Evolutionary conservation across 2,888 invertebrate species (phyloP), one percentile per base, ranked within the genome.

Genomic region (Deladenus siricidicola): DNA sequence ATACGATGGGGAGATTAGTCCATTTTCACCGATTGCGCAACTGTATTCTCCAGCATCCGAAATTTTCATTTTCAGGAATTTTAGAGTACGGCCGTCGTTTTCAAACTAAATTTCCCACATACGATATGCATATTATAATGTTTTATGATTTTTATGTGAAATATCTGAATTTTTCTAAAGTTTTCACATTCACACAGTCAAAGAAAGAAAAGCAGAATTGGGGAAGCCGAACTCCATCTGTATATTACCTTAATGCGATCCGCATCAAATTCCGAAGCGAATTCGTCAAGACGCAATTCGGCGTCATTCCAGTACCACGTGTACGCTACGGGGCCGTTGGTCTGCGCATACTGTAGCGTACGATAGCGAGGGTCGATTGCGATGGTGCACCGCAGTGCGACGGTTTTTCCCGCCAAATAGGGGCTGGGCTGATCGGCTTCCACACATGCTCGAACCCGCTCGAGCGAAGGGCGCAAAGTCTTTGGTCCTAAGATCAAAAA

Each of bases 11-110:
- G 69, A 70, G 39, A 70, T 58, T 23, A 62, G 42, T 24, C 67
- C 69, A 23, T 60, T 56, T 3, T 42, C 26, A 21, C 70, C 70
- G 0, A 63, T 62, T 8, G 69, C 67, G 53, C 70, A 70, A 28
- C 63, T 49, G 53, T 68, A 70, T n/a, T 44, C 43, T 43, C 70
- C 70, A 29, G 48, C 52, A 26, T 70, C 69, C 19, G 47, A 39
- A 17, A 58, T 47, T 26, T 45, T 29, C 14, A 64, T 49, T 43
- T 58, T 51, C 3, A 21, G 30, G 21, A 53, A 34, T n/a, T 10
- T 39, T 19, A 53, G 4, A 4, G 34, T 39, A 14, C 34, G 34
- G 4, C 39, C 30, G 42, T 34, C 39, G 30, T 39, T 53, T 17
- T 23, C 6, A 39, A 53, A 53, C 53, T 53, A 34, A 50, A 50